Evolutionary conservation across 2,113 vertebrate species (phyloP).

Genomic region (Edolisoma coerulescens): DNA sequence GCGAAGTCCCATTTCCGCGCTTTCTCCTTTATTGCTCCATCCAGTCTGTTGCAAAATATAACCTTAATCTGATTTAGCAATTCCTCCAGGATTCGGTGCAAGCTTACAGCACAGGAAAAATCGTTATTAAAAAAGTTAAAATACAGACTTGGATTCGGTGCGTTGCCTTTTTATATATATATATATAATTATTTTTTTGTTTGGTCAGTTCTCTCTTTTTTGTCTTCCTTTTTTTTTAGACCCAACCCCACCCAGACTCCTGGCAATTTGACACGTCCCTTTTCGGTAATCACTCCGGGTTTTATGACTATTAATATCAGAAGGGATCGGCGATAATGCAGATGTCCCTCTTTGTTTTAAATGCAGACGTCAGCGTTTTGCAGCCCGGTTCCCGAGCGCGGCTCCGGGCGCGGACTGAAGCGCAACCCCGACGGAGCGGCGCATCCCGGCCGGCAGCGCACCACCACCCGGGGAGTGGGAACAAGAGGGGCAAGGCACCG

Average conservation of each 20-base stretch:
- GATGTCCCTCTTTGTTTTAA: neutral
- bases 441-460: neutral
- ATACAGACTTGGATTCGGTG: constrained; percentile 81
- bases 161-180: constrained; percentile 44
- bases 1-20: constrained; percentile 94
- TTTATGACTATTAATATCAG: constrained; percentile 66
- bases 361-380: neutral
- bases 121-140: constrained; percentile 99
- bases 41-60: constrained; percentile 98
- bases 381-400: neutral
- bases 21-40: constrained; percentile 97
- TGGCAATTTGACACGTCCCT: constrained; percentile 58
- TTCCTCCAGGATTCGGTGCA: constrained; percentile 94
- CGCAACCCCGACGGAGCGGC: neutral
- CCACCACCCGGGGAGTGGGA: neutral
- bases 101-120: constrained; percentile 88
- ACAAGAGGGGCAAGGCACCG: neutral
- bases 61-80: constrained; percentile 96
- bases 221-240: neutral
- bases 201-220: neutral
- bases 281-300: constrained; percentile 22
- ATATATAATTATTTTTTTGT: neutral
- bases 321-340: neutral
- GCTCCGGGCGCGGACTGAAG: neutral
- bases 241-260: neutral